A percentile compares a stretch with the other conserved stretches of the same genome.
Evolutionary conservation across 1,140 invertebrate species (phyloP).

Genomic region (Bombus vancouverensis): DNA sequence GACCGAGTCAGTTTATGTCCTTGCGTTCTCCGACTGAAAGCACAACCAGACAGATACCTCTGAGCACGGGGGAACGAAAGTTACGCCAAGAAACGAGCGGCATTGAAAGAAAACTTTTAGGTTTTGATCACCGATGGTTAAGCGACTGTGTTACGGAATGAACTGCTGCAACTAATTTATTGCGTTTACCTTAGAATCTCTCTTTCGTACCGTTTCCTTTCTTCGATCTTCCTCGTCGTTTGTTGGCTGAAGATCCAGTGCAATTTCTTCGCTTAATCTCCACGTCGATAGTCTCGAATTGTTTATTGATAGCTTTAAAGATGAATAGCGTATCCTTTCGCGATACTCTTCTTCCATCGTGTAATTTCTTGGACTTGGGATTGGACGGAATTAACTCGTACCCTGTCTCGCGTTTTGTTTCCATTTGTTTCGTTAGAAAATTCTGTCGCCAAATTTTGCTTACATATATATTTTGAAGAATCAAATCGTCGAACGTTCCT

Average conservation of each 20-base stretch:
- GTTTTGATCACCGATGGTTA: slow-evolving; percentile 20
- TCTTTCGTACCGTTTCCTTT: background rate
- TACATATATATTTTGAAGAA: background rate
- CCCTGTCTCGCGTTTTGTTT: background rate
- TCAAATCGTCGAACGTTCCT: background rate
- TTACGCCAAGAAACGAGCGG: background rate
- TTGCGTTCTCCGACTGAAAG: slow-evolving; percentile 38
- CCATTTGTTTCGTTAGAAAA: background rate
- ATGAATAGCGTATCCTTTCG: background rate
- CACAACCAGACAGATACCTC: slow-evolving; percentile 23
- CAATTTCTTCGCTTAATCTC: background rate
- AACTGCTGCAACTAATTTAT: slow-evolving; percentile 29
- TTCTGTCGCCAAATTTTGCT: background rate
- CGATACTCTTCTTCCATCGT: background rate
- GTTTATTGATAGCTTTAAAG: background rate
- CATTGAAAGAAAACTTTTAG: slow-evolving; percentile 43
- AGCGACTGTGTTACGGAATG: background rate
- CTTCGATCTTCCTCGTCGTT: background rate
- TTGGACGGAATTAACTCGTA: background rate
- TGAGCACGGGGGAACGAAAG: background rate
- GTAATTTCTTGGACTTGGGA: background rate
- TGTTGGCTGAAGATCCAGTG: background rate
- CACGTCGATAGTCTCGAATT: background rate
- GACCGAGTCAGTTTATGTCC: slow-evolving; percentile 12
- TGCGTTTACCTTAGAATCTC: background rate